Conservation (phyloP, 2,888 invertebrate genomes). For the Stramonita haemastoma region DNA sequence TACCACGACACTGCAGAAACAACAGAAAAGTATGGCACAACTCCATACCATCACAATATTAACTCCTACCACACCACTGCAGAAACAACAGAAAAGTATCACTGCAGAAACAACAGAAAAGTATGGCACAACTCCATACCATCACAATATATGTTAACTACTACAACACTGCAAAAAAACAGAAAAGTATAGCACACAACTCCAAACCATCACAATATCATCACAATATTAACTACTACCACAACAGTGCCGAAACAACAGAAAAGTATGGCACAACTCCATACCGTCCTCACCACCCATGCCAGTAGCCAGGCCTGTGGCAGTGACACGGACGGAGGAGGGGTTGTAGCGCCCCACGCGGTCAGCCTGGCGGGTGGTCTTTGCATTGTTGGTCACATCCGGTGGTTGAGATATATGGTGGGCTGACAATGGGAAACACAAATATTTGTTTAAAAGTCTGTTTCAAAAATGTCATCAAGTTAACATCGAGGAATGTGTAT, state of each 20-base stretch:
- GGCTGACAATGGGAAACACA: conserved; percentile 53
- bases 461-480: too few relatives aligned
- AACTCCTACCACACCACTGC: too few relatives aligned
- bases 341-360: conserved; percentile 87
- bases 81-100: neutral
- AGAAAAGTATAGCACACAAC: neutral
- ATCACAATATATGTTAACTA: too few relatives aligned
- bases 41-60: conserved; percentile 57
- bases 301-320: conserved; percentile 81
- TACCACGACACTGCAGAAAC: neutral
- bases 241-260: neutral
- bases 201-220: conserved; percentile 60
- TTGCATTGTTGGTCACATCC: conserved; percentile 93
- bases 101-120: too few relatives aligned
- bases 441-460: too few relatives aligned
- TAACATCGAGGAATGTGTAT: too few relatives aligned
- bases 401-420: conserved; percentile 83
- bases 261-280: conserved; percentile 31
- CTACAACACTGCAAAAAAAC: neutral
- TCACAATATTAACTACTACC: too few relatives aligned
- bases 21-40: neutral
- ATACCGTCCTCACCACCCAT: conserved; percentile 82
- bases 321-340: conserved; percentile 78
- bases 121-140: too few relatives aligned
- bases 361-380: conserved; percentile 88